Percentiles rank a stretch among this genome's conserved stretches.
Conservation (phyloP, 1,140 invertebrate species). For the Cylas formicarius region DNA sequence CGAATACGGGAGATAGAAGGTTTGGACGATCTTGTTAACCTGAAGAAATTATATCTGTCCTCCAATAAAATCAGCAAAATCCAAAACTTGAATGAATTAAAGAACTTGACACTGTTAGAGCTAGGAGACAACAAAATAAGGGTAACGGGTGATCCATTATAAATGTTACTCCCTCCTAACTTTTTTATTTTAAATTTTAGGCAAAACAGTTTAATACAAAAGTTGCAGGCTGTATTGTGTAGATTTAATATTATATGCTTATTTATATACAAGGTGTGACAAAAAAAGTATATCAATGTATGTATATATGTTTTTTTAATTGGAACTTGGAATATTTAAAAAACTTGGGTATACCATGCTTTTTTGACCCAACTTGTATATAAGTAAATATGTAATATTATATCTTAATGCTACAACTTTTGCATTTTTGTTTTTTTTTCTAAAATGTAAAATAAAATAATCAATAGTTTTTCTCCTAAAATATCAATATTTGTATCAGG, state of each 20-base stretch:
- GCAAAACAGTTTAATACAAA: too few species aligned
- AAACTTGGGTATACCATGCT: neutral
- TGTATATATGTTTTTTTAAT: conserved; percentile 2
- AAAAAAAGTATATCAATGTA: conserved; percentile 3
- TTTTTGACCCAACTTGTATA: neutral
- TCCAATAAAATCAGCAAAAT: conserved; percentile 91
- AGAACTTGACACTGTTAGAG: conserved; percentile 79
- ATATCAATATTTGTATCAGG: conserved; percentile 54
- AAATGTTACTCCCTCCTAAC: too few species aligned
- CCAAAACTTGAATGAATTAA: conserved; percentile 80
- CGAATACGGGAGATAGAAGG: conserved; percentile 85
- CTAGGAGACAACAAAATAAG: conserved; percentile 92
- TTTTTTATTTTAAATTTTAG: too few species aligned
- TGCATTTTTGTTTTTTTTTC: too few species aligned
- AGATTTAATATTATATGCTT: too few species aligned
- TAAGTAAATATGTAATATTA: too few species aligned
- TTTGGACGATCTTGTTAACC: conserved; percentile 67
- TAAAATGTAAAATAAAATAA: too few species aligned
- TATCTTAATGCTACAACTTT: too few species aligned
- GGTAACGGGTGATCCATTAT: conserved; percentile 44
- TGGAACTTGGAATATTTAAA: neutral
- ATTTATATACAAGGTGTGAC: too few species aligned
- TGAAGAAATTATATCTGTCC: conserved; percentile 84
- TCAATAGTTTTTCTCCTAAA: too few species aligned
- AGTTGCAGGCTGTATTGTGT: too few species aligned